Percentiles rank a stretch among this genome's conserved stretches.
Evolutionary conservation across 1,140 invertebrate genomes (phyloP).

Genomic region (Drosophila subpulchrella): DNA sequence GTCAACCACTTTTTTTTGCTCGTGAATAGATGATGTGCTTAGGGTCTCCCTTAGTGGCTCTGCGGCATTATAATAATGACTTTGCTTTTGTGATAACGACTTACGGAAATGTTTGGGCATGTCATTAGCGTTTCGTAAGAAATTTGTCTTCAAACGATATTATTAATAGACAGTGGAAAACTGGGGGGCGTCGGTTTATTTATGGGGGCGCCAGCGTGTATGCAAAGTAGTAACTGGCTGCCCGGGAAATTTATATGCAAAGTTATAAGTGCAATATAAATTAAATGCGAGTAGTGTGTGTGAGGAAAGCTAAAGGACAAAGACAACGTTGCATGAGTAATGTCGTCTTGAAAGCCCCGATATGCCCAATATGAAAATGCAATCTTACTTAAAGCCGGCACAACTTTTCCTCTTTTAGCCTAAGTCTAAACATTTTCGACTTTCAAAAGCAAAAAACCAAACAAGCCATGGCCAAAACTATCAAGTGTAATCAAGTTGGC

Average conservation of each 20-base stretch:
- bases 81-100: constrained; percentile 83
- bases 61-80: constrained; percentile 80
- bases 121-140: constrained; percentile 74
- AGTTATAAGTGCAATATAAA: constrained; percentile 77
- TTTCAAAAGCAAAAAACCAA: constrained; percentile 45
- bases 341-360: constrained; percentile 13
- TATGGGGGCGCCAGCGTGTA: constrained; percentile 55
- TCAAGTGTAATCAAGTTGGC: constrained; percentile 79
- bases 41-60: constrained; percentile 16
- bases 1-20: constrained; percentile 66
- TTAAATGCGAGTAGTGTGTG: constrained; percentile 39
- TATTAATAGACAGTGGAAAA: constrained; percentile 64
- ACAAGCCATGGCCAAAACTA: constrained; percentile 58
- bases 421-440: constrained; percentile 53
- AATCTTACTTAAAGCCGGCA: constrained; percentile 3
- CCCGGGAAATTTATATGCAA: constrained; percentile 64
- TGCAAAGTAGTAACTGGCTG: constrained; percentile 58
- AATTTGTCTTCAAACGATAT: constrained; percentile 69
- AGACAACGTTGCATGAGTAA: constrained; percentile 37
- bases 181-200: constrained; percentile 45
- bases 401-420: constrained; percentile 24
- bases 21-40: constrained; percentile 74
- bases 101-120: constrained; percentile 83
- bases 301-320: background rate
- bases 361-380: constrained; percentile 7